Percentiles rank a stretch among this genome's conserved stretches.
phyloP scores from a whole-genome alignment of 2,888 invertebrate genomes.

The Drosophila mettleri region DNA sequence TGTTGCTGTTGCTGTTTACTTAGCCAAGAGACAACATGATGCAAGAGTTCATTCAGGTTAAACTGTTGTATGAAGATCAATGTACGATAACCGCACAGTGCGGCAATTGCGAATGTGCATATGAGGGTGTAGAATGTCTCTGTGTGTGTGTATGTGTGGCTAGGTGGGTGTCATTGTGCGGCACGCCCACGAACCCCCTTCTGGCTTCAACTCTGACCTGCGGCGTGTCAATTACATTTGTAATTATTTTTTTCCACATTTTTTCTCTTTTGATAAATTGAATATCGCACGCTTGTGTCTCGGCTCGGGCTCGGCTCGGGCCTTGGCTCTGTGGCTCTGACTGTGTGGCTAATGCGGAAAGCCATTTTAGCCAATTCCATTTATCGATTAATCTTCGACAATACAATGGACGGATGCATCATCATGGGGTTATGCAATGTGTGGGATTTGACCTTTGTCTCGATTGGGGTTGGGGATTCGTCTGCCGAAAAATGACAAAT shows the following conservation, averaged over 20 bases:
- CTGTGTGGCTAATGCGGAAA: slow-evolving; percentile 44
- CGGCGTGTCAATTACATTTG: slow-evolving; percentile 73
- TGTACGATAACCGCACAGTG: slow-evolving; percentile 56
- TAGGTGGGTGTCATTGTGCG: slow-evolving; percentile 71
- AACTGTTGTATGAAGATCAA: slow-evolving; percentile 80
- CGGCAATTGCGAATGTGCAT: slow-evolving; percentile 16
- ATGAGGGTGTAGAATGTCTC: slow-evolving; percentile 18
- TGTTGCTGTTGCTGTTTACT: slow-evolving; percentile 33
- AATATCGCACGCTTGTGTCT: slow-evolving; percentile 55
- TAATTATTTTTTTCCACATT: slow-evolving; percentile 65
- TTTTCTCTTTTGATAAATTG: slow-evolving; percentile 58
- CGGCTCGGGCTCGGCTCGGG: too few relatives aligned
- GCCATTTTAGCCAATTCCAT: slow-evolving; percentile 35
- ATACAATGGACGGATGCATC: slow-evolving; percentile 41
- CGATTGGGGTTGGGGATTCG: slow-evolving; percentile 11
- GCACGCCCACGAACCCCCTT: slow-evolving; percentile 50
- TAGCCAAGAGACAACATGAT: slow-evolving; percentile 49
- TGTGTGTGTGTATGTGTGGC: slow-evolving; percentile 24
- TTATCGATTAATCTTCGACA: slow-evolving; percentile 60
- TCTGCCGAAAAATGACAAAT: slow-evolving; percentile 62
- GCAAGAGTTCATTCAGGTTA: slow-evolving; percentile 76
- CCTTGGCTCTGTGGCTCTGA: not conserved
- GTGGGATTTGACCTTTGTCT: slow-evolving; percentile 73
- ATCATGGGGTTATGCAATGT: slow-evolving; percentile 67
- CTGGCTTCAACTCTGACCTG: slow-evolving; percentile 55